Percentiles rank a stretch among this genome's conserved stretches.
Conservation (phyloP, 2,113 vertebrate species). For the Albula goreensis region DNA sequence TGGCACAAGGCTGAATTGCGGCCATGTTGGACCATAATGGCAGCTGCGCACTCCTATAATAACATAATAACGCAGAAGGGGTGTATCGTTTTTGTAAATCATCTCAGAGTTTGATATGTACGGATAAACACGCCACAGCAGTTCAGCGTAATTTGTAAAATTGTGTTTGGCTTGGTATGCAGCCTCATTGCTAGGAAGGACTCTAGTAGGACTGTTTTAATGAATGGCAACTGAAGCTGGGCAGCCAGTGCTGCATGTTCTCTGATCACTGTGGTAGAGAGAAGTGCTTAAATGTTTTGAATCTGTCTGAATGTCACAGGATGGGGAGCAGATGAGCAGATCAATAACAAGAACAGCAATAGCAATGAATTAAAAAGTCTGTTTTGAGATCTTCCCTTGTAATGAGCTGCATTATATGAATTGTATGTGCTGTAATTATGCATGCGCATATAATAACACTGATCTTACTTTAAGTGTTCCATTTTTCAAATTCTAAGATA, state of each 20-base stretch:
- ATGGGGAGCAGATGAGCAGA: background rate
- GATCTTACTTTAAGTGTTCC: background rate
- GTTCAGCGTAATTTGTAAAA: background rate
- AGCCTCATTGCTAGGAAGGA: background rate
- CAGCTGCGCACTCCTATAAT: constrained; percentile 17
- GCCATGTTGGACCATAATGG: constrained; percentile 19
- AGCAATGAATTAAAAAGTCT: background rate
- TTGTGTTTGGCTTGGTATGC: constrained; percentile 13
- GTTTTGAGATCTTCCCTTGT: background rate
- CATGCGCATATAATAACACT: background rate
- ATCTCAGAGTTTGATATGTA: constrained; percentile 8
- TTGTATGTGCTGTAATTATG: background rate
- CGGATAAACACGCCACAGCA: constrained; percentile 17
- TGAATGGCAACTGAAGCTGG: background rate
- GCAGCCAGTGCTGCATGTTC: background rate
- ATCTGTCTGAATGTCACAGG: background rate
- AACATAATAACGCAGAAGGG: constrained; percentile 12
- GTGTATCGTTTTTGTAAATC: constrained; percentile 18
- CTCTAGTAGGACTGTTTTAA: background rate
- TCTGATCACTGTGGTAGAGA: background rate
- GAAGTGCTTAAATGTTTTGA: background rate
- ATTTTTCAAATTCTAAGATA: background rate
- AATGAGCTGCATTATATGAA: background rate
- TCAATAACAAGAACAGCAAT: background rate
- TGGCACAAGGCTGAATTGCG: constrained; percentile 29